Evolutionary conservation across 2,888 invertebrate genomes (phyloP), one percentile per base, ranked within the genome.

Genomic region (Gortyna flavago): DNA sequence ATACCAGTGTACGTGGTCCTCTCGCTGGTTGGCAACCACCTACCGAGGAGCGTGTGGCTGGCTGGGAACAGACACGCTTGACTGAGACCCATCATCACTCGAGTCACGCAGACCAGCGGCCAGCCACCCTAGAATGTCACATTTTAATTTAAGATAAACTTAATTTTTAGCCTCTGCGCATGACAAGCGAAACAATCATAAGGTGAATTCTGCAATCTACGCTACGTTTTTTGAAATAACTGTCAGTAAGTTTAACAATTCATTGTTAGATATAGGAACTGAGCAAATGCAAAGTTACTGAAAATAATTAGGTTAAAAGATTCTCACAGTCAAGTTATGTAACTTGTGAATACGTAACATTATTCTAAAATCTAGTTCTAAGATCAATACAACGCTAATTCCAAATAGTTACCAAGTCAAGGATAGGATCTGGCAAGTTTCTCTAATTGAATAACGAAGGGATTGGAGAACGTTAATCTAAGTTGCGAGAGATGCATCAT

Each of bases 31-130:
- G 98, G 98, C 11, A 96, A 96, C 98, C 98, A 98, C 86, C 97
- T 97, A 0, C 98, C 97, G 62, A 98, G 93, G 29, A 98, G 93
- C 0, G 97, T 97, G 88, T 98, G 98, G 2, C 97, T 95, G 18
- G 97, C 97, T 2, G 98, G 98, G 87, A 97, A 97, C 61, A 98
- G 92, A 87, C 97, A 97, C 1, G 97, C 97, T 92, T 98, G 97
- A 1, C 97, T 95, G 29, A 98, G 96, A 0, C 98, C 98, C 97
- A 98, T 97, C 16, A 97, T 89, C 1, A 98, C 97, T 75, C 98
- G 96, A 69, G 97, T 97, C 0, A 94, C 94, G 87, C 98, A 97
- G 1, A 98, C 97, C 11, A 97, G 95, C 0, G 94, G 93, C 94
- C 97, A 97, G 7, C 97, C 96, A 57, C 96, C 96, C 96, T 96